Base-by-base conservation (phyloP, 2,797 vertebrate genomes). In the Botia kubotai region DNA sequence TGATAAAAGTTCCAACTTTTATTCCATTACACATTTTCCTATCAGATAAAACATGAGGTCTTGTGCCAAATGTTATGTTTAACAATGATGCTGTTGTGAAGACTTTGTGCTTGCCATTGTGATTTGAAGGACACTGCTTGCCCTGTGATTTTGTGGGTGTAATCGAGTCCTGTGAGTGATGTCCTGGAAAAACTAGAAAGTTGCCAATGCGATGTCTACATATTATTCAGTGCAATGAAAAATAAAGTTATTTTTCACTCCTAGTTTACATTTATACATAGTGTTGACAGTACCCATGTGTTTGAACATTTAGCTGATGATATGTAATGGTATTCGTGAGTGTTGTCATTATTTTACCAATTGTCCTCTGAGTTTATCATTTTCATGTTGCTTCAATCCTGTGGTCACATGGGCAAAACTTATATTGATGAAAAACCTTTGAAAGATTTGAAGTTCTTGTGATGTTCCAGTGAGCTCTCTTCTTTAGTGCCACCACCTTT, bases 381-480 rank as follows among this genome's bases (percentile, higher is more conserved):
- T 23, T 63, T 19, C 12, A 55, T 13, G 19, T 80, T n/a, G 33
- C 8, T 63, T 65, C 6, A 66, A 29, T 55, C 43, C 13, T 62
- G 8, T 1, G 53, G 33, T 73, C 2, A 23, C 36, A 23, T 21
- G 1, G 4, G 23, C 66, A 46, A 77, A 68, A 65, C 14, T 65
- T n/a, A 10, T 13, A 26, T 19, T 57, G n/a, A n/a, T 3, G 4
- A 11, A 1, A 53, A 16, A 43, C 57, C 43, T 48, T 8, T 58
- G 12, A 70, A 78, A 43, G 16, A 67, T 16, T 33, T 4, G 4
- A 2, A 7, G 0, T 29, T 65, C 26, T 72, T 63, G 46, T 23
- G 69, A 21, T 77, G 77, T 87, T 85, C 83, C 88, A 87, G 72
- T 82, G 86, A 82, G 83, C 82, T 68, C 78, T 75, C 46, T 16